These are phyloP conservation scores for Odontesthes bonariensis DNA, from an alignment of 2,113 vertebrate species.

Conservation along the genomic window DNA sequence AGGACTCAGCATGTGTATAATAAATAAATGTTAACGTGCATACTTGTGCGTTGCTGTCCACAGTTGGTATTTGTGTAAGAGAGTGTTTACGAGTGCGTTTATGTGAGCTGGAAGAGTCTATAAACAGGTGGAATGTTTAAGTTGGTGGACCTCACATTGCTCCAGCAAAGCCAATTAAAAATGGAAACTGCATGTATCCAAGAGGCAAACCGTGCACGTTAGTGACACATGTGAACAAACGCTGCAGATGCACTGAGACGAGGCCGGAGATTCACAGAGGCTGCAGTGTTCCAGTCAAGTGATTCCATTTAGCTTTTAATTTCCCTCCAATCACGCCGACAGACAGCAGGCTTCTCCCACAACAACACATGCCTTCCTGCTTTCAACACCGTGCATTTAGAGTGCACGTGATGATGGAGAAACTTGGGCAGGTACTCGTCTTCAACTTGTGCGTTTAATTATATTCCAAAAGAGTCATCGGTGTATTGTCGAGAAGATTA, in stretches of 20 bases:
- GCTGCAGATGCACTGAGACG: constrained; percentile 13
- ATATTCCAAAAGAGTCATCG: no score
- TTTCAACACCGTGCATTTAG: not conserved
- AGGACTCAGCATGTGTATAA: constrained; percentile 4
- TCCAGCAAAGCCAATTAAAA: constrained; percentile 42
- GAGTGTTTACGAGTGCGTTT: constrained; percentile 54
- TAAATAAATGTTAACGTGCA: constrained; percentile 20
- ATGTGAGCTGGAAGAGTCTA: constrained; percentile 33
- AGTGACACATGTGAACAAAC: constrained; percentile 10
- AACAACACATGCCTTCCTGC: constrained; percentile 8
- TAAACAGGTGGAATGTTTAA: constrained; percentile 50
- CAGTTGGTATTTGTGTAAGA: constrained; percentile 29
- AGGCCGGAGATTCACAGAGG: constrained; percentile 58
- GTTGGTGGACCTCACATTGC: constrained; percentile 18
- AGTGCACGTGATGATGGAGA: constrained; percentile 22
- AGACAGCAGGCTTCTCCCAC: constrained; percentile 26
- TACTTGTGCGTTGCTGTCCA: constrained; percentile 36
- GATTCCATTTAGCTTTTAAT: constrained; percentile 71
- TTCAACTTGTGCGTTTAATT: no score
- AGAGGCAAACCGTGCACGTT: constrained; percentile 7
- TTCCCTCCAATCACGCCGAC: constrained; percentile 63
- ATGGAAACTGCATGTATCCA: not conserved
- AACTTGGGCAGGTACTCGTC: not conserved
- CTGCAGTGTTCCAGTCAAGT: constrained; percentile 75
- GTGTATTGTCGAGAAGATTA: no score